Percentiles rank a stretch among this genome's conserved stretches.
Evolutionary conservation across 2,888 invertebrate species (phyloP).

Genomic region (Erebia epiphron): DNA sequence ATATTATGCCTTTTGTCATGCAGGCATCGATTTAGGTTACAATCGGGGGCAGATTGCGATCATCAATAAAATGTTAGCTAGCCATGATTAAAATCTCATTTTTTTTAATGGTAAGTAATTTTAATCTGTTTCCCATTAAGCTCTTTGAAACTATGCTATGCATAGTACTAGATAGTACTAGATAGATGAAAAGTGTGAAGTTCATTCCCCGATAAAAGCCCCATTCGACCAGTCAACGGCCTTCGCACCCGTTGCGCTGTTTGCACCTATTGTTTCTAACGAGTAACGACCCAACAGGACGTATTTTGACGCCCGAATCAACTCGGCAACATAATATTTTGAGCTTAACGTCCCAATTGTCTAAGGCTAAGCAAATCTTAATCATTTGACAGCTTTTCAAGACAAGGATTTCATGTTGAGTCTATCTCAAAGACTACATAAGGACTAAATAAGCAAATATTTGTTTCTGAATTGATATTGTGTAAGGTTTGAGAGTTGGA

Average conservation of each 20-base stretch:
- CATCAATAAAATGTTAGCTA: too few relatives aligned
- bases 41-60: too few relatives aligned
- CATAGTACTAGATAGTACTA: not conserved
- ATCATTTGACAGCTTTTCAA: too few relatives aligned
- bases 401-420: too few relatives aligned
- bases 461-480: too few relatives aligned
- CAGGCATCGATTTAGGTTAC: too few relatives aligned
- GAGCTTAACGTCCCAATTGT: not conserved
- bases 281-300: conserved; percentile 46
- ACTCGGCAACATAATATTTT: not conserved
- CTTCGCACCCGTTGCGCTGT: conserved; percentile 74
- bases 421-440: too few relatives aligned
- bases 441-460: too few relatives aligned
- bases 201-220: conserved; percentile 69
- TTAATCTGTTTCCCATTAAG: conserved; percentile 11
- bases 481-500: too few relatives aligned
- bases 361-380: too few relatives aligned
- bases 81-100: not conserved
- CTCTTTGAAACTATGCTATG: not conserved
- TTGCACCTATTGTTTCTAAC: conserved; percentile 74
- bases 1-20: too few relatives aligned
- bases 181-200: conserved; percentile 46
- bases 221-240: conserved; percentile 66
- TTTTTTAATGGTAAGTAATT: not conserved
- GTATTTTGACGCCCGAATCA: conserved; percentile 34